phyloP scores from a whole-genome alignment of 2,113 vertebrate genomes.

The Theristicus caerulescens region DNA sequence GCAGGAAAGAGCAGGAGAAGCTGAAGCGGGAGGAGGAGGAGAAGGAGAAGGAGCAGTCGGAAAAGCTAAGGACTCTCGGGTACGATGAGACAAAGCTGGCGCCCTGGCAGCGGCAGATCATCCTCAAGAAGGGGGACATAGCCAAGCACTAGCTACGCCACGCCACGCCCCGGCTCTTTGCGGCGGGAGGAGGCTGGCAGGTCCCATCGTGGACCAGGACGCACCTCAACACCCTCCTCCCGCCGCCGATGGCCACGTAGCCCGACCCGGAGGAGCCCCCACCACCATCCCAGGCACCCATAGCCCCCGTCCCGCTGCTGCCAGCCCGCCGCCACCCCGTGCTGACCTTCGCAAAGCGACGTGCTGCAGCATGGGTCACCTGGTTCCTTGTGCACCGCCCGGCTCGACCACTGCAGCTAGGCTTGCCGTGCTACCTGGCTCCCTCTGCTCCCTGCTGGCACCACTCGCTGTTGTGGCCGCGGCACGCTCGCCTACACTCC shows the following conservation, averaged over 20 bases:
- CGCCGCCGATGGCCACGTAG: neutral
- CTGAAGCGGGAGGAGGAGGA: slow-evolving; percentile 82
- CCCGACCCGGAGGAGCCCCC: neutral
- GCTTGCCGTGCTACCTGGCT: neutral
- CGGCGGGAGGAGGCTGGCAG: neutral
- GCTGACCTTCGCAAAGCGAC: neutral
- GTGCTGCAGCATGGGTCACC: neutral
- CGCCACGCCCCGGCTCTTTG: slow-evolving; percentile 26
- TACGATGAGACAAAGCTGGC: slow-evolving; percentile 96
- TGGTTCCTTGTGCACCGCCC: neutral
- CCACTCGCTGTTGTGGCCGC: neutral
- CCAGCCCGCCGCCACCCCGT: neutral
- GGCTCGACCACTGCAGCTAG: neutral
- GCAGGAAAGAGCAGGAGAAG: slow-evolving; percentile 87
- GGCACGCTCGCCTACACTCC: neutral
- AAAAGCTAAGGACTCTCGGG: slow-evolving; percentile 91
- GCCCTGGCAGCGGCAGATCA: slow-evolving; percentile 96
- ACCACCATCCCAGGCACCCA: neutral
- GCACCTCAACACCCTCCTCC: neutral
- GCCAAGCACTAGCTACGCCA: slow-evolving; percentile 82
- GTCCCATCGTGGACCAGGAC: neutral
- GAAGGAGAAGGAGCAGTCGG: slow-evolving; percentile 87
- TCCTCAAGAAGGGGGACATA: slow-evolving; percentile 95
- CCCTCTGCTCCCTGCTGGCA: neutral
- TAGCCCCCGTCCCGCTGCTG: neutral